Evolutionary conservation across 1,140 invertebrate genomes (phyloP), one percentile per base, ranked within the genome.

Genomic region (Leptopilina clavipes): DNA sequence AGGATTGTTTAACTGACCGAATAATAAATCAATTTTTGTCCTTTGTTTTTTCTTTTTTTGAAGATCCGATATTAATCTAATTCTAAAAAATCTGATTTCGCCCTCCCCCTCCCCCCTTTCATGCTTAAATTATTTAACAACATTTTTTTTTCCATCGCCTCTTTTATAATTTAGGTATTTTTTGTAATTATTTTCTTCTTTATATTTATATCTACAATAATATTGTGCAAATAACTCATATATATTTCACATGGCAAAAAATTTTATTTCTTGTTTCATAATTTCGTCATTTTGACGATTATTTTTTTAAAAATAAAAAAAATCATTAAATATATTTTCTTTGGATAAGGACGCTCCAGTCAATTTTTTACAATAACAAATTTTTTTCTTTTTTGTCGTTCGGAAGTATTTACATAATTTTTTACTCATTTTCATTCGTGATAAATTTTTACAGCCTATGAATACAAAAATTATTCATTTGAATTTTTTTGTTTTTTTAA

Each of bases 171-270:
- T n/a, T n/a, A n/a, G n/a, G n/a, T n/a, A n/a, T 48, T 45, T 56
- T 48, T 25, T 31, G 25, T 31, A 31, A 31, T 25, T 65, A 10
- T 71, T 18, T 73, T 2, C 72, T 22, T 48, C 75, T 43, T 12
- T 70, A 83, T 84, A 84, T 70, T 87, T 86, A 40, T 85, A 85
- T 31, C 5, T 31, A 2, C 25, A 2, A 31, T 86, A 88, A 87
- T 89, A 87, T 88, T 88, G 87, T 87, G 85, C 86, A 87, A 87
- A 88, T 88, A 87, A 88, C 84, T 83, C 83, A 86, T 88, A 31
- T 31, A 31, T 2, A 65, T 31, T 65, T 59, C 54, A 25, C 8
- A n/a, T 31, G 19, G 70, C 44, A 44, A 72, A n/a, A n/a, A n/a
- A n/a, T n/a, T n/a, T n/a, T n/a, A n/a, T n/a, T 48, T 56, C 18